Conservation (phyloP, 2,888 invertebrate species). For the Pecten maximus region DNA sequence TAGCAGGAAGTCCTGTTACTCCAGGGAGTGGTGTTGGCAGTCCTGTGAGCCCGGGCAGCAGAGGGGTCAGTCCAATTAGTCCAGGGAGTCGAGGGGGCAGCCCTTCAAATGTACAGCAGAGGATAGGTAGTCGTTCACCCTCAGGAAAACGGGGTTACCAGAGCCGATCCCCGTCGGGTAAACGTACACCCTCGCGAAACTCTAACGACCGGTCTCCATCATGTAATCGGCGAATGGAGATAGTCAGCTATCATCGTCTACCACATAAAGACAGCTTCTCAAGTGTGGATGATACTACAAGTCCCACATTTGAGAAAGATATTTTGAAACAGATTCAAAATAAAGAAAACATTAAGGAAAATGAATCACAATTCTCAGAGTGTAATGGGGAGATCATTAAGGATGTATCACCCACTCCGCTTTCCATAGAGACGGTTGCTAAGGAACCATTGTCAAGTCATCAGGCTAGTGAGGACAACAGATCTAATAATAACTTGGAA, state of each 20-base stretch:
- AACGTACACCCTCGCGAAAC: conserved; percentile 53
- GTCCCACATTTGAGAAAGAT: conserved; percentile 76
- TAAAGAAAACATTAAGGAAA: conserved; percentile 36
- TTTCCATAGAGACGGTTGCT: neutral
- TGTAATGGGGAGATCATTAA: neutral
- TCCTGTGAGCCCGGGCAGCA: neutral
- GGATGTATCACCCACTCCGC: neutral
- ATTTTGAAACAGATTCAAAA: conserved; percentile 66
- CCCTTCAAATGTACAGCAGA: conserved; percentile 37
- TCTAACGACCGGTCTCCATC: conserved; percentile 72
- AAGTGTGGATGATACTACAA: conserved; percentile 81
- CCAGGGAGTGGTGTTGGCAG: neutral
- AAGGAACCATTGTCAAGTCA: neutral
- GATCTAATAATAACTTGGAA: neutral
- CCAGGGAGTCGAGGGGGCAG: neutral
- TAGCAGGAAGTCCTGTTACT: neutral
- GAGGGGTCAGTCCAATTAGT: neutral
- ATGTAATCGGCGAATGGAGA: conserved; percentile 70
- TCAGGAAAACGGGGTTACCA: conserved; percentile 53
- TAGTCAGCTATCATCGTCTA: conserved; percentile 75
- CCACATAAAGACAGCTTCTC: conserved; percentile 80
- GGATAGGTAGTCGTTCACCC: conserved; percentile 48
- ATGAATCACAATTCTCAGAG: neutral
- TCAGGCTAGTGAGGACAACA: neutral
- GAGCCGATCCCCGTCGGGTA: conserved; percentile 43